Percentiles rank a stretch among this genome's conserved stretches.
These are phyloP conservation scores for Diacarnus erythraeanus DNA, from an alignment of 37 sponge, comb jelly and placozoan species.

Conservation along the genomic window DNA sequence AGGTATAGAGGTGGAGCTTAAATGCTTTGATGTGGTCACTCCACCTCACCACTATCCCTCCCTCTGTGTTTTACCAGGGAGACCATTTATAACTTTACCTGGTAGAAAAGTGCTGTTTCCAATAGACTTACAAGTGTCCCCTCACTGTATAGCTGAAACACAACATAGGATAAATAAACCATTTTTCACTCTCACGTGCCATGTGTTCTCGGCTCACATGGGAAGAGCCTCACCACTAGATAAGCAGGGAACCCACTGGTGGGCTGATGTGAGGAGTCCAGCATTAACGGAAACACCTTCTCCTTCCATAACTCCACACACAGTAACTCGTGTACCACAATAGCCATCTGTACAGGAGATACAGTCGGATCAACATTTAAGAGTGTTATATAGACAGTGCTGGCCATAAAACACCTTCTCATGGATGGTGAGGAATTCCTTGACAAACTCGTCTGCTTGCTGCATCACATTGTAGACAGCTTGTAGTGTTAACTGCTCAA, in stretches of 20 bases:
- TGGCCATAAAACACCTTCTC: slow-evolving; percentile 85
- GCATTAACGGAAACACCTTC: slow-evolving; percentile 64
- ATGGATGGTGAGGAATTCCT: slow-evolving; percentile 65
- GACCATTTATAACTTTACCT: slow-evolving; percentile 17
- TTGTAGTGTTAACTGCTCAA: slow-evolving; percentile 77
- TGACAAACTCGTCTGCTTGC: slow-evolving; percentile 78
- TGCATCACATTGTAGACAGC: slow-evolving; percentile 68
- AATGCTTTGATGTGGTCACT: background rate
- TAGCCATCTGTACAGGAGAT: slow-evolving; percentile 32
- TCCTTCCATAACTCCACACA: slow-evolving; percentile 77
- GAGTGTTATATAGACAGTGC: background rate
- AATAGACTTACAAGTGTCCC: slow-evolving; percentile 68
- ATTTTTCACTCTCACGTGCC: background rate
- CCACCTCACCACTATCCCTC: too few relatives aligned
- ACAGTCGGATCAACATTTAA: background rate
- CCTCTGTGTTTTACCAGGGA: too few relatives aligned
- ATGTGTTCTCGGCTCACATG: too few relatives aligned
- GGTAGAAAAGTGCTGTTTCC: slow-evolving; percentile 71
- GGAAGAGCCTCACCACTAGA: slow-evolving; percentile 62
- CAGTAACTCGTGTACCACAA: slow-evolving; percentile 72
- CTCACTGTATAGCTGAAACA: slow-evolving; percentile 79
- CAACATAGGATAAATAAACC: too few relatives aligned
- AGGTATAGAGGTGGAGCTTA: too few relatives aligned
- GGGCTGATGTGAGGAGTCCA: slow-evolving; percentile 28
- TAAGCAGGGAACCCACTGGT: slow-evolving; percentile 72